Evolutionary conservation across 2,888 invertebrate genomes (phyloP).

Genomic region (Aspidapion aeneum): DNA sequence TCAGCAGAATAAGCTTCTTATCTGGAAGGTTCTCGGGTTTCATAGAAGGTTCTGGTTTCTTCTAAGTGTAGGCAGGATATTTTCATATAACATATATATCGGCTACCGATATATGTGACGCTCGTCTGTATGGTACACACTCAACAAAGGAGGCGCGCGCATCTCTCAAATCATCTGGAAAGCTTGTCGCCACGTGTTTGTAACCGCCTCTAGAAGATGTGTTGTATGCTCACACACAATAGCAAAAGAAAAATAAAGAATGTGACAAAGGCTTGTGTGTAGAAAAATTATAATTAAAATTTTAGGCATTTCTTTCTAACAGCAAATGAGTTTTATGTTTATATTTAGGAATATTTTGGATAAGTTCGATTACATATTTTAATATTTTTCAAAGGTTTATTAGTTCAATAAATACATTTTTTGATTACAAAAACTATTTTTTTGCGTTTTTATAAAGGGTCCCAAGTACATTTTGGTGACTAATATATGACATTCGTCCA

Average conservation of each 20-base stretch:
- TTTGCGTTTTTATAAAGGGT: background rate
- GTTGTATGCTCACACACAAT: slow-evolving; percentile 11
- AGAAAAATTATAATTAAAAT: background rate
- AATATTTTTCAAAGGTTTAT: background rate
- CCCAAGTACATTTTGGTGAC: no score
- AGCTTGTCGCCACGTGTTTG: no score
- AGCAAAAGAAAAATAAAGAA: slow-evolving; percentile 3
- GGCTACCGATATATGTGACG: no score
- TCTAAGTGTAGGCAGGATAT: no score
- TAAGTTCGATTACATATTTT: background rate
- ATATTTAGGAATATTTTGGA: background rate
- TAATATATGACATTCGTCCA: no score
- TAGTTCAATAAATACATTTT: background rate
- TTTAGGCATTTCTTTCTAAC: slow-evolving; percentile 2
- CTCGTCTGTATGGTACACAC: no score
- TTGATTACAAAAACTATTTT: background rate
- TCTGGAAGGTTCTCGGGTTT: no score
- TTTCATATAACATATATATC: no score
- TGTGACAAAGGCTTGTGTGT: slow-evolving; percentile 8
- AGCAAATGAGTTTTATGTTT: background rate
- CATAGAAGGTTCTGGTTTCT: no score
- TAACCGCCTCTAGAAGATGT: slow-evolving; percentile 11
- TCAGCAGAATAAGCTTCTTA: no score
- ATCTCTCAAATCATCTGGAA: no score
- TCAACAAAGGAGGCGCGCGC: no score